A percentile compares a stretch with the other conserved stretches of the same genome.
These are phyloP conservation scores for Mirounga angustirostris DNA, from an alignment of 2,113 vertebrate genomes.

Conservation along the genomic window DNA sequence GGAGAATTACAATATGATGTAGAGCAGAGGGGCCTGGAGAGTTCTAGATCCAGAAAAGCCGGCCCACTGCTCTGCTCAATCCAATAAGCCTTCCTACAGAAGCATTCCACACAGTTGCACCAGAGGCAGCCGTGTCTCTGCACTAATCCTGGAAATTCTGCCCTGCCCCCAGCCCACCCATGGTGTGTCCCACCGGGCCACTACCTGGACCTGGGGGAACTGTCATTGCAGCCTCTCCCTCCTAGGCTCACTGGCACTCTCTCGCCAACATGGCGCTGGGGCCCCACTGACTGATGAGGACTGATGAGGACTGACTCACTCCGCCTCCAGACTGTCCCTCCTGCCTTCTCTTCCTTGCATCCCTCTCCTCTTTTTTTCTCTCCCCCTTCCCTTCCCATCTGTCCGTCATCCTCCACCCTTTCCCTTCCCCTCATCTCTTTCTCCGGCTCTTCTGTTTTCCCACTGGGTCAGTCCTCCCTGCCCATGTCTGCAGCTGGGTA, in stretches of 20 bases:
- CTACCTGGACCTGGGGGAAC: not conserved
- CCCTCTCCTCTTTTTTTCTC: not conserved
- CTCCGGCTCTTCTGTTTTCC: conserved; percentile 31
- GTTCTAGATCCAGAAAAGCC: not conserved
- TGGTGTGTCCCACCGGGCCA: not conserved
- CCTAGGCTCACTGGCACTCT: not conserved
- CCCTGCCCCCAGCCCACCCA: not conserved
- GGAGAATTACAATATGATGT: not conserved
- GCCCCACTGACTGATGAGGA: not conserved
- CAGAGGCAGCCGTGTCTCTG: not conserved
- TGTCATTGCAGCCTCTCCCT: not conserved
- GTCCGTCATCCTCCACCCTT: not conserved
- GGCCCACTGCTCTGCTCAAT: not conserved
- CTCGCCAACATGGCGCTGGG: accelerated
- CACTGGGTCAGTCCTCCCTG: conserved; percentile 11
- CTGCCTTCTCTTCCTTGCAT: not conserved
- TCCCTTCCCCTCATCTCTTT: not conserved
- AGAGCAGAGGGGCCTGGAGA: not conserved
- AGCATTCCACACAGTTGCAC: not conserved
- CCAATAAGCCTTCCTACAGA: not conserved
- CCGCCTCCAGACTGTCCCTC: not conserved
- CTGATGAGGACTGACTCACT: not conserved
- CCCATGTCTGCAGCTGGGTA: conserved; percentile 62
- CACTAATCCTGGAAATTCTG: not conserved
- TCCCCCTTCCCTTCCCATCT: not conserved